Evolutionary conservation across 2,113 vertebrate species (phyloP).

Genomic region (Triplophysa dalaica): DNA sequence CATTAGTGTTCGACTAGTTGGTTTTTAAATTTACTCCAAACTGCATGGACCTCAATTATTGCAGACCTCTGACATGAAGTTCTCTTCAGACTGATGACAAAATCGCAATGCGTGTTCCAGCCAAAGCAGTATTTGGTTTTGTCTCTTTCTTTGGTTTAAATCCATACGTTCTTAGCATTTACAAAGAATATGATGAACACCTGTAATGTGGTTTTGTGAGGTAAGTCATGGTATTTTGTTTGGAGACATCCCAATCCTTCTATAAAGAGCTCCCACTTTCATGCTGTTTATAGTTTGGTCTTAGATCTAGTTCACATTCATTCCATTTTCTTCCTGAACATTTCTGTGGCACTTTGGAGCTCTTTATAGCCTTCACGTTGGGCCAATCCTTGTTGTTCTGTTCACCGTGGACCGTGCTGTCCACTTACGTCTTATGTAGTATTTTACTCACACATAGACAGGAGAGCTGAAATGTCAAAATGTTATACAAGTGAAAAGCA

Average conservation of each 20-base stretch:
- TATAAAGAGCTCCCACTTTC: conserved; percentile 21
- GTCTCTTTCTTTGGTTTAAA: not conserved
- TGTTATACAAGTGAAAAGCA: too few relatives aligned
- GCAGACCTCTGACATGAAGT: not conserved
- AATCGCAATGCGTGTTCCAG: not conserved
- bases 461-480: not conserved
- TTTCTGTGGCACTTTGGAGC: conserved; percentile 1
- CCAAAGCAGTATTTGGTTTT: conserved; percentile 18
- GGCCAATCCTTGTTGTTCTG: not conserved
- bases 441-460: not conserved
- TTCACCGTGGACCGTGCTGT: not conserved
- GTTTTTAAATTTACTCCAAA: not conserved
- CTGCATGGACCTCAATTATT: not conserved
- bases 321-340: not conserved
- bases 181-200: not conserved
- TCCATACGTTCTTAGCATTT: not conserved
- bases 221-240: conserved; percentile 5
- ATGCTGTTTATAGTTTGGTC: conserved; percentile 31
- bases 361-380: not conserved
- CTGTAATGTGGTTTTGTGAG: conserved; percentile 1
- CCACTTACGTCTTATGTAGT: not conserved
- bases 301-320: conserved; percentile 38
- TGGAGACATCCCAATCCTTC: conserved; percentile 1
- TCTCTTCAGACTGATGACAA: not conserved
- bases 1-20: not conserved